These are phyloP conservation scores for Ochropleura plecta DNA, from an alignment of 2,888 invertebrate species.

Conservation along the genomic window DNA sequence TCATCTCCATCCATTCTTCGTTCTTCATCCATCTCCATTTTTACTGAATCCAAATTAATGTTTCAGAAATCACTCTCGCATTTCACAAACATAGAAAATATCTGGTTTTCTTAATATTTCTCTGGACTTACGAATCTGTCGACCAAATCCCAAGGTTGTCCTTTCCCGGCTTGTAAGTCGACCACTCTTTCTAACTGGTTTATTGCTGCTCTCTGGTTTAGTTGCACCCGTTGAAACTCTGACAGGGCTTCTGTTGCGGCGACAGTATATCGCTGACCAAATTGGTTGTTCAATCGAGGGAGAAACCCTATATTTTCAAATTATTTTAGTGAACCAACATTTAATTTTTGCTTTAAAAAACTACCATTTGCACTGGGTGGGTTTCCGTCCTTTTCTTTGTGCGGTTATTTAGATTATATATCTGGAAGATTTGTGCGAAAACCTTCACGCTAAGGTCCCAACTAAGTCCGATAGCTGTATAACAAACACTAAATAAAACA, in stretches of 20 bases:
- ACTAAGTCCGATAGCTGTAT: constrained; percentile 23
- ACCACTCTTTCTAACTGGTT: constrained; percentile 91
- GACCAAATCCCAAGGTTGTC: constrained; percentile 91
- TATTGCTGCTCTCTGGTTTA: constrained; percentile 90
- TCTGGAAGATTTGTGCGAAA: not conserved
- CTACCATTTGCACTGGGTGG: not conserved
- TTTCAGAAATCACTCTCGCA: not conserved
- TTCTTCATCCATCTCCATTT: constrained; percentile 70
- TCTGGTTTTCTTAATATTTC: constrained; percentile 23
- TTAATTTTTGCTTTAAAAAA: not conserved
- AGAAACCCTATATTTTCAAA: constrained; percentile 89
- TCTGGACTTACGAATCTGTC: constrained; percentile 91
- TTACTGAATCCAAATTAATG: constrained; percentile 49
- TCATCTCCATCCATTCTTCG: constrained; percentile 56
- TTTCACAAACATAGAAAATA: constrained; percentile 11
- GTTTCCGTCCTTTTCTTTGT: not conserved
- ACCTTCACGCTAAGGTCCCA: not conserved
- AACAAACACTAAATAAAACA: constrained; percentile 52
- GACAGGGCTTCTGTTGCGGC: constrained; percentile 93
- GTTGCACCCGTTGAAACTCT: constrained; percentile 92
- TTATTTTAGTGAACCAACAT: not conserved
- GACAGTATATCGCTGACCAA: constrained; percentile 93
- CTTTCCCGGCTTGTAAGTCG: constrained; percentile 91
- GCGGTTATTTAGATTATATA: not conserved
- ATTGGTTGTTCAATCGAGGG: constrained; percentile 92